A percentile compares a stretch with the other conserved stretches of the same genome.
Evolutionary conservation across 2,113 vertebrate species (phyloP).

Genomic region (Blennius ocellaris): DNA sequence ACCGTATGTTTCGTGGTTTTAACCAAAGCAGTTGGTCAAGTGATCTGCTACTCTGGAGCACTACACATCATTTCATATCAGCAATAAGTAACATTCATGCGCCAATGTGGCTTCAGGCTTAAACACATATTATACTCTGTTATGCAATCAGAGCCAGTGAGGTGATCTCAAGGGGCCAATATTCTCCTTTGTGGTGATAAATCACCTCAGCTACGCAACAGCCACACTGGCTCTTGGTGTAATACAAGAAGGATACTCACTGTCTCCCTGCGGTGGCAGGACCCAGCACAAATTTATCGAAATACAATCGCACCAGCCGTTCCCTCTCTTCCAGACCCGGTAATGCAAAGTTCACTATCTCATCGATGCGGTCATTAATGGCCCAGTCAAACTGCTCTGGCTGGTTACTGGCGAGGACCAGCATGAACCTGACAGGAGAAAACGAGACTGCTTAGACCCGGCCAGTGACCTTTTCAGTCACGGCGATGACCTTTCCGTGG

Average conservation of each 20-base stretch:
- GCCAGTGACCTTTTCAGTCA: conserved; percentile 47
- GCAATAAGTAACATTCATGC: conserved; percentile 23
- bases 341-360: conserved; percentile 88
- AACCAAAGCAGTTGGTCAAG: background rate
- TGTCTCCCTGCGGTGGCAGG: conserved; percentile 90
- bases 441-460: conserved; percentile 1
- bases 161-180: conserved; percentile 31
- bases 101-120: conserved; percentile 34
- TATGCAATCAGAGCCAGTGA: conserved; percentile 43
- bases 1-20: conserved; percentile 16
- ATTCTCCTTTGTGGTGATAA: conserved; percentile 36
- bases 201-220: conserved; percentile 26
- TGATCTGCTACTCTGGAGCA: background rate
- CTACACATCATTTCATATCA: conserved; percentile 41
- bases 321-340: conserved; percentile 85
- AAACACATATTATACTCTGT: conserved; percentile 45
- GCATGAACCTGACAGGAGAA: conserved; percentile 86
- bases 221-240: conserved; percentile 17
- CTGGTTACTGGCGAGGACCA: conserved; percentile 93
- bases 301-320: conserved; percentile 89
- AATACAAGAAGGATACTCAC: conserved; percentile 80
- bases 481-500: conserved; percentile 48
- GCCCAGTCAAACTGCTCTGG: conserved; percentile 93
- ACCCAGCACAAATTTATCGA: conserved; percentile 88
- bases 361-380: conserved; percentile 90